Percentiles rank a stretch among this genome's conserved stretches.
These are phyloP conservation scores for Chrysina gloriosa DNA, from an alignment of 2,888 invertebrate genomes.

Conservation along the genomic window DNA sequence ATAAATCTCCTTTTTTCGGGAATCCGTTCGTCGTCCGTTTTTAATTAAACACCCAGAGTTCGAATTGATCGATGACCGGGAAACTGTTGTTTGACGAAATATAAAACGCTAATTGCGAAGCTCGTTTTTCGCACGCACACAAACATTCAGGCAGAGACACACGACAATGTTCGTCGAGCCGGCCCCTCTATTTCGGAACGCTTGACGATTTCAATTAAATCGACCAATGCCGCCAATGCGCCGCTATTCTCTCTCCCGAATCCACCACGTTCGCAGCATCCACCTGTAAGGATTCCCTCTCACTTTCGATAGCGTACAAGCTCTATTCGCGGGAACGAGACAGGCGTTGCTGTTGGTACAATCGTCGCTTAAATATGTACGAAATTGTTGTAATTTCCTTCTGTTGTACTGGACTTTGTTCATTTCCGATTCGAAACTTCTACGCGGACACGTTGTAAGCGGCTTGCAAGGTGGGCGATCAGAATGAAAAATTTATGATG, in stretches of 20 bases:
- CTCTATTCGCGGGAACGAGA: constrained; percentile 19
- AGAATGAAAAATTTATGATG: constrained; percentile 36
- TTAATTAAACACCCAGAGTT: constrained; percentile 62
- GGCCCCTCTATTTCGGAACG: constrained; percentile 50
- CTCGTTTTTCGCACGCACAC: constrained; percentile 40
- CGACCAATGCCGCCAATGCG: constrained; percentile 49
- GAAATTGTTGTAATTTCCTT: constrained; percentile 41
- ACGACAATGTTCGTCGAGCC: constrained; percentile 31
- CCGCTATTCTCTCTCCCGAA: constrained; percentile 46
- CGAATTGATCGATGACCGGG: constrained; percentile 64
- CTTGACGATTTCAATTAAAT: constrained; percentile 55
- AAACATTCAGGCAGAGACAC: constrained; percentile 15
- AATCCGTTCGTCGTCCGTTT: constrained; percentile 63
- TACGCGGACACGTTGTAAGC: constrained; percentile 30
- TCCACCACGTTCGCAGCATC: constrained; percentile 40
- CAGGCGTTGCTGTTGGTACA: background rate
- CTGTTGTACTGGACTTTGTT: constrained; percentile 38
- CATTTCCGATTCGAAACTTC: constrained; percentile 43
- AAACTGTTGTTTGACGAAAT: constrained; percentile 64
- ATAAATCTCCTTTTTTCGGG: constrained; percentile 59
- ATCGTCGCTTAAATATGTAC: background rate
- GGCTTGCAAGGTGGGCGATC: background rate
- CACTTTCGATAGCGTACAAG: constrained; percentile 27
- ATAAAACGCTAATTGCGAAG: constrained; percentile 62
- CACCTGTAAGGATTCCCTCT: constrained; percentile 41